These are phyloP conservation scores for Chiloscyllium plagiosum DNA, from an alignment of 2,113 vertebrate genomes.

Conservation along the genomic window DNA sequence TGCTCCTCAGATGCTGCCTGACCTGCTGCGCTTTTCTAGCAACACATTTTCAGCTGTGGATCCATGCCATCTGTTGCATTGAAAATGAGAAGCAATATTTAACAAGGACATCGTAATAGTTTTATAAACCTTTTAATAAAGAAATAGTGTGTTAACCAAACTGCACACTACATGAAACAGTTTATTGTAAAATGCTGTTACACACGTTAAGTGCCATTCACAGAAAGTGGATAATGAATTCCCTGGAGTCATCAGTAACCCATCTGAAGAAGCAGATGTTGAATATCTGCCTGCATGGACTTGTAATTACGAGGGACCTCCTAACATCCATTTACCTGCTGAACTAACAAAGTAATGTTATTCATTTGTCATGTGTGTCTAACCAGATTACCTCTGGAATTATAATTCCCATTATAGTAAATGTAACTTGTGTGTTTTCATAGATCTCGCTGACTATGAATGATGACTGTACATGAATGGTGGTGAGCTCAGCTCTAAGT, in stretches of 20 bases:
- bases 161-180: not conserved
- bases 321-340: conserved; percentile 16
- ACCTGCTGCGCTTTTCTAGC: too few species aligned
- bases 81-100: not conserved
- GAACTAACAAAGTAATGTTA: not conserved
- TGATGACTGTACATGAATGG: not conserved
- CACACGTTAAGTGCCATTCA: not conserved
- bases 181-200: not conserved
- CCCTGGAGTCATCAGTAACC: not conserved
- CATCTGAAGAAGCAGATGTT: not conserved
- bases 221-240: not conserved
- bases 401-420: not conserved
- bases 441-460: not conserved
- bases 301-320: not conserved
- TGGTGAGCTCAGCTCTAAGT: not conserved
- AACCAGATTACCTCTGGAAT: not conserved
- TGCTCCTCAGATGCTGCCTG: too few species aligned
- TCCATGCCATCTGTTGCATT: not conserved
- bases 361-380: conserved; percentile 1
- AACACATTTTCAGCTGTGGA: too few species aligned
- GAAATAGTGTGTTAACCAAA: not conserved
- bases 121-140: not conserved
- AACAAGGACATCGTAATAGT: not conserved
- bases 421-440: not conserved
- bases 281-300: not conserved